phyloP scores from a whole-genome alignment of 2,113 vertebrate genomes.

The Nesoenas mayeri region DNA sequence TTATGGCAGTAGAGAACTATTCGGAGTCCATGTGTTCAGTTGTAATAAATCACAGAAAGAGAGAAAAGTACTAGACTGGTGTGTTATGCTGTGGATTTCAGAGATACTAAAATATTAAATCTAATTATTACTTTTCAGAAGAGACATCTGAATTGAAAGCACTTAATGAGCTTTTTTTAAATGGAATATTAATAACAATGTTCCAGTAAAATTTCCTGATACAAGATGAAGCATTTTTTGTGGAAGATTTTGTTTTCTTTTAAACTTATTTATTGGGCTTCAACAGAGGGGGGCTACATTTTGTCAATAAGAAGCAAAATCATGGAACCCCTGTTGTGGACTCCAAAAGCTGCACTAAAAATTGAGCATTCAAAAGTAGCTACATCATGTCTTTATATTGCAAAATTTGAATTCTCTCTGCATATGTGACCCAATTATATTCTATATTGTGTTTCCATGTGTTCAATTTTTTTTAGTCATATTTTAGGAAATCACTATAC shows the following conservation, averaged over 20 bases:
- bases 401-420: neutral
- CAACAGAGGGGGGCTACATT: neutral
- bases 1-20: constrained; percentile 17
- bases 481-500: neutral
- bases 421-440: neutral
- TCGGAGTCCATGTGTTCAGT: neutral
- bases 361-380: neutral
- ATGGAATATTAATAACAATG: neutral
- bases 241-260: neutral
- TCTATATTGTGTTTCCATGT: neutral
- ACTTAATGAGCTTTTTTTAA: neutral
- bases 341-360: neutral
- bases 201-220: neutral
- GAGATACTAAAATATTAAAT: neutral
- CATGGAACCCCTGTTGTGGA: neutral
- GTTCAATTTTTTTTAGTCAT: neutral
- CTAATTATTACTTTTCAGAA: neutral
- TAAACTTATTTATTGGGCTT: neutral
- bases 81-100: neutral
- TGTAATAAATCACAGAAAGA: constrained; percentile 10
- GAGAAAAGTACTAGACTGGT: neutral
- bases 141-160: neutral
- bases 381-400: neutral
- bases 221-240: neutral
- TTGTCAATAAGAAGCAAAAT: neutral